These are phyloP conservation scores for Drosophila hydei DNA, from an alignment of 1,140 invertebrate genomes.

Conservation along the genomic window DNA sequence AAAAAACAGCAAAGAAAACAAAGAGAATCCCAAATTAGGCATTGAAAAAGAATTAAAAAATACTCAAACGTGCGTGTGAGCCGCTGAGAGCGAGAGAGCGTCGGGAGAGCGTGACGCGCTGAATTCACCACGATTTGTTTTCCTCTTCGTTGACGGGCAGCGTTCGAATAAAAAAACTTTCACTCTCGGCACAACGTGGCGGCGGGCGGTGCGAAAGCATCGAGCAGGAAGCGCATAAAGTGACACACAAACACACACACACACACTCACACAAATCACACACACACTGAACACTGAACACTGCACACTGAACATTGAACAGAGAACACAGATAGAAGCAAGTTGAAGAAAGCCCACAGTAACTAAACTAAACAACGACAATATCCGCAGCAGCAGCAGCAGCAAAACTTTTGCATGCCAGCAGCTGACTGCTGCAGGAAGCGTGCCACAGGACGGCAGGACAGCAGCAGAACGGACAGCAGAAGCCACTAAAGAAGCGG, in stretches of 20 bases:
- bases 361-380: constrained; percentile 49
- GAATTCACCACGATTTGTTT: constrained; percentile 39
- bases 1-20: constrained; percentile 5
- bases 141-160: constrained; percentile 17
- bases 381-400: constrained; percentile 46
- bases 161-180: constrained; percentile 54
- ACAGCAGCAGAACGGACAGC: constrained; percentile 27
- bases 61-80: constrained; percentile 5
- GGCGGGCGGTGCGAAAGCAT: constrained; percentile 60
- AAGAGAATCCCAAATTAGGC: background rate
- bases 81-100: constrained; percentile 3
- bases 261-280: constrained; percentile 15
- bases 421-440: constrained; percentile 77
- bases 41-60: constrained; percentile 17
- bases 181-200: constrained; percentile 78
- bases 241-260: constrained; percentile 53
- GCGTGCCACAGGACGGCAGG: constrained; percentile 42
- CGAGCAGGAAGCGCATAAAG: constrained; percentile 77
- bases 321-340: constrained; percentile 11
- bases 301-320: constrained; percentile 9
- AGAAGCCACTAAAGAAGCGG: constrained; percentile 39
- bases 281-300: constrained; percentile 25
- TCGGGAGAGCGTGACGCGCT: constrained; percentile 14
- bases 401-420: constrained; percentile 48
- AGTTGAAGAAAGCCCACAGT: constrained; percentile 40